A percentile compares a stretch with the other conserved stretches of the same genome.
phyloP scores from a whole-genome alignment of 2,797 vertebrate species.

The Prionace glauca region DNA sequence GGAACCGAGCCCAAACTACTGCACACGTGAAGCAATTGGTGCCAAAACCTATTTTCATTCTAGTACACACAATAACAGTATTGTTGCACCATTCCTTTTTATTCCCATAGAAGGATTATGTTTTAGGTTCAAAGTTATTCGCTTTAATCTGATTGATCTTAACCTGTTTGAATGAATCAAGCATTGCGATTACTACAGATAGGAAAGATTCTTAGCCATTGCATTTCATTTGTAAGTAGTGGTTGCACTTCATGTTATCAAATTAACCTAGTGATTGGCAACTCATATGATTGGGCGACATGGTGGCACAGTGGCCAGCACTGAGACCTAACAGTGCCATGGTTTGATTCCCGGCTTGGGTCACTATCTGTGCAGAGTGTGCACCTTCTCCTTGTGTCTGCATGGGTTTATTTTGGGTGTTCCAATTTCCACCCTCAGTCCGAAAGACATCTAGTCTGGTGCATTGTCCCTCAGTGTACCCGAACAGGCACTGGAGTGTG shows the following conservation, averaged over 20 bases:
- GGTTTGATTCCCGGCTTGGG: no score
- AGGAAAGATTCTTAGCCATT: not conserved
- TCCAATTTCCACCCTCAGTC: no score
- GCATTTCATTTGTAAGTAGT: not conserved
- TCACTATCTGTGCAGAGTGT: no score
- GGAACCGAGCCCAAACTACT: not conserved
- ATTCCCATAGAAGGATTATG: not conserved
- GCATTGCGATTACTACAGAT: not conserved
- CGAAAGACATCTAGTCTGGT: no score
- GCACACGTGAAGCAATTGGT: not conserved
- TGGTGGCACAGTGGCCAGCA: no score
- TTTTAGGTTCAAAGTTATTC: not conserved
- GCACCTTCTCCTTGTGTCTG: no score
- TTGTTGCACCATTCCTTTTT: not conserved
- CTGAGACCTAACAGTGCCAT: no score
- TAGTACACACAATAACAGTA: not conserved
- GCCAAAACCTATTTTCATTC: not conserved
- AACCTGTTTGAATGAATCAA: not conserved
- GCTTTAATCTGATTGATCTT: not conserved
- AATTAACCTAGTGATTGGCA: not conserved
- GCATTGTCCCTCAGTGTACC: no score
- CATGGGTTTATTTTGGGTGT: no score
- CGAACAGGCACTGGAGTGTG: no score
- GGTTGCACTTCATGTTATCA: not conserved
- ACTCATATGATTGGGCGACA: not conserved